Percentiles rank a stretch among this genome's conserved stretches.
Conservation (phyloP, 2,888 invertebrate species). For the Papilio demoleus region DNA sequence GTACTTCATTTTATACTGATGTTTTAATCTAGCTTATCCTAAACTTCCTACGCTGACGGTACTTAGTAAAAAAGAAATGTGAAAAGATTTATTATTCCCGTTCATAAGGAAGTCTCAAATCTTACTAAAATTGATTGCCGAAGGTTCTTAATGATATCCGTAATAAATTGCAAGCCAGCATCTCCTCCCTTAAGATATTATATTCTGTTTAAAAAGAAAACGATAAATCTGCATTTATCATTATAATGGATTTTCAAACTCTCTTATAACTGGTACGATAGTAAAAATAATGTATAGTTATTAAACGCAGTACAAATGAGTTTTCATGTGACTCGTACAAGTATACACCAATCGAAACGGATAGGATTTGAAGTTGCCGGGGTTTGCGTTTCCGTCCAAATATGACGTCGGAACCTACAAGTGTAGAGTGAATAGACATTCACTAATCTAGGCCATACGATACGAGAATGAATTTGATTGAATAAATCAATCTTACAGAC, state of each 20-base stretch:
- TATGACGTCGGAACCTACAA: no score
- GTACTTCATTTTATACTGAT: not conserved
- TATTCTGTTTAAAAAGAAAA: not conserved
- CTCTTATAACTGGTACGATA: not conserved
- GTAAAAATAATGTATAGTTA: not conserved
- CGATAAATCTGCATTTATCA: not conserved
- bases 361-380: not conserved
- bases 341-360: no score
- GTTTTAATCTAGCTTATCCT: not conserved
- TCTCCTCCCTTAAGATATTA: not conserved
- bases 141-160: conserved; percentile 55
- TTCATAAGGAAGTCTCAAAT: not conserved
- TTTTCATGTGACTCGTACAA: no score
- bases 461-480: no score
- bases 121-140: conserved; percentile 56
- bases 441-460: no score
- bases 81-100: not conserved
- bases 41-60: not conserved
- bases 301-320: no score
- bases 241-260: not conserved
- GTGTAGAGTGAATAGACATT: no score
- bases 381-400: no score
- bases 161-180: conserved; percentile 31
- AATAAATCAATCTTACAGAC: no score
- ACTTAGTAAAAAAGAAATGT: not conserved